Base-by-base conservation (phyloP, 2,113 vertebrate species). In the Odocoileus virginianus region DNA sequence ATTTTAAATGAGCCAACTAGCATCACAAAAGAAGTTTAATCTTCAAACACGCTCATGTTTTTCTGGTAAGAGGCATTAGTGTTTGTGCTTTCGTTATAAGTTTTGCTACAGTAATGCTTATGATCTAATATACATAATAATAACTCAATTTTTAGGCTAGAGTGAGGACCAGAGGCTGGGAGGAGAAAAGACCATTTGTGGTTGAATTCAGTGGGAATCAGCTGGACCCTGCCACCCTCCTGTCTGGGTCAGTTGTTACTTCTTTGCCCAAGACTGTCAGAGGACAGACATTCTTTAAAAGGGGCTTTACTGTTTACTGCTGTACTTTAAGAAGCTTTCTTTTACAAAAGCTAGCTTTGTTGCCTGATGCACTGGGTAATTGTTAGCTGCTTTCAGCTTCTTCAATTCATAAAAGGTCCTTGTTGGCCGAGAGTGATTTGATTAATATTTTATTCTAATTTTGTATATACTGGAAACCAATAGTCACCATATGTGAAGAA, bases 291-390 rank as follows among this genome's bases (percentile, higher is more conserved):
- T 95, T 45, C 71, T 94, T 30, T 88, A 95, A 64, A 28, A 86
- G 86, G 33, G 30, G 74, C 10, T 88, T 97, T 96, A 92, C 64
- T 45, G 76, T 36, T 96, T 86, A 85, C 21, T 94, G 23, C 36
- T 92, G 45, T 86, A 86, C 43, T 90, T 95, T 83, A 94, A 94
- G 87, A 97, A 95, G 27, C 94, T 97, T 91, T 96, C 50, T 84
- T 95, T 45, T 83, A 79, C 85, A 97, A 89, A 55, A 64, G 27
- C 50, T n/a, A n/a, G 50, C 47, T 95, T 96, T 96, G 84, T 71
- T 94, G 74, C 79, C n/a, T 91, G 52, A 28, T 28, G 7, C 6
- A 90, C 2, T 21, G 76, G 76, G 43, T 11, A 64, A 92, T 79
- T 95, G n/a, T 92, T 78, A 79, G 55, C 33, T 79, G 40, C 54